Conservation (phyloP, 2,113 vertebrate genomes). For the Eupsittula cactorum region DNA sequence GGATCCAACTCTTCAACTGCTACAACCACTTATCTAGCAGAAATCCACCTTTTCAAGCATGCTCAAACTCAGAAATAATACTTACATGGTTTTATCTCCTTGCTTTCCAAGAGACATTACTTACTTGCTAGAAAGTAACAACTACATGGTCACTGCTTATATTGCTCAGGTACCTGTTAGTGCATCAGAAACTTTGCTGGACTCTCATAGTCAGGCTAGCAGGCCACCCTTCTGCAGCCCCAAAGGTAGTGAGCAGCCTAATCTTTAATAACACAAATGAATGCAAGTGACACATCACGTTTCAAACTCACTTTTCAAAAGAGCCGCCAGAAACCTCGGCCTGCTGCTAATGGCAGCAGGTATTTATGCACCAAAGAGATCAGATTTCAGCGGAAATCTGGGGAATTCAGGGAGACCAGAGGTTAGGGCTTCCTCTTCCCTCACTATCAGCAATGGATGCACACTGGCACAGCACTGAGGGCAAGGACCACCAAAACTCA, state of each 20-base stretch:
- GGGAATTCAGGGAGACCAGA: neutral
- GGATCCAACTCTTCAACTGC: neutral
- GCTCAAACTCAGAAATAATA: neutral
- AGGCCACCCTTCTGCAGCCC: neutral
- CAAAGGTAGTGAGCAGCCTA: neutral
- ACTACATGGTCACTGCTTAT: too few relatives aligned
- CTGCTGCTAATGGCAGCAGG: neutral
- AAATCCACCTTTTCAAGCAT: neutral
- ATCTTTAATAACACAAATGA: neutral
- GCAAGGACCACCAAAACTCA: neutral
- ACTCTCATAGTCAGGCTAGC: neutral
- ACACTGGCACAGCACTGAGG: rapidly evolving
- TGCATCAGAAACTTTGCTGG: neutral
- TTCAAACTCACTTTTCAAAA: neutral
- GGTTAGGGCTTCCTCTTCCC: neutral
- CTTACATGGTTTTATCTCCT: neutral
- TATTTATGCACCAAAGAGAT: neutral
- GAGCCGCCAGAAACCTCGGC: neutral
- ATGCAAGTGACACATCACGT: neutral
- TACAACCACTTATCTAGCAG: neutral
- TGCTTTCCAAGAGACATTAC: neutral
- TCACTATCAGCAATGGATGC: rapidly evolving
- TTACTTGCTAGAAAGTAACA: neutral
- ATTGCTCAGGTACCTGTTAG: neutral
- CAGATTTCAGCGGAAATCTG: neutral